Percentiles rank a stretch among this genome's conserved stretches.
phyloP scores from a whole-genome alignment of 2,888 invertebrate genomes.

The Papilio gigon region DNA sequence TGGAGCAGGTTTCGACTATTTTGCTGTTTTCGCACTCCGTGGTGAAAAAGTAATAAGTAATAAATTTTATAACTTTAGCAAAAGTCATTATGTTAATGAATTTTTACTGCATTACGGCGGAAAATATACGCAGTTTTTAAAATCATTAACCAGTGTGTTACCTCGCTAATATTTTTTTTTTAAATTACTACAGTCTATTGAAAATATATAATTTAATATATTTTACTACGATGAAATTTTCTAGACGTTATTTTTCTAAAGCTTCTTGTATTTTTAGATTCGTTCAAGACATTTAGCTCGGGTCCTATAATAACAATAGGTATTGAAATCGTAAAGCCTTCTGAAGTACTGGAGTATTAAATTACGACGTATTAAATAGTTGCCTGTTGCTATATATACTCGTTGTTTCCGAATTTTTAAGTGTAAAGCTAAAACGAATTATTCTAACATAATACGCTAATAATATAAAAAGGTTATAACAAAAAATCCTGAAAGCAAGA shows the following conservation, averaged over 20 bases:
- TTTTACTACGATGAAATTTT: neutral
- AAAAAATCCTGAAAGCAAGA: no score
- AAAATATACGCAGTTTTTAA: neutral
- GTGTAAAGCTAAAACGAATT: neutral
- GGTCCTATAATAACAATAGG: constrained; percentile 16
- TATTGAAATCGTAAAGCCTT: constrained; percentile 1
- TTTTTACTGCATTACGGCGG: neutral
- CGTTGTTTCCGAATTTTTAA: neutral
- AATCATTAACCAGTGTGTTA: neutral
- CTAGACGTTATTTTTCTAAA: neutral
- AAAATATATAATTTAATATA: neutral
- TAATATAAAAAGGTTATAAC: no score
- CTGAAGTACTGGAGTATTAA: neutral
- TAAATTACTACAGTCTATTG: neutral
- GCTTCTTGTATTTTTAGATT: neutral
- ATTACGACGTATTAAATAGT: neutral
- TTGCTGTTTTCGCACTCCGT: neutral
- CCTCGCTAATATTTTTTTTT: neutral
- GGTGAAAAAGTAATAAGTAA: neutral
- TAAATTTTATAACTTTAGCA: constrained; percentile 2
- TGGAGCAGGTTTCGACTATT: neutral
- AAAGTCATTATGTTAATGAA: constrained; percentile 6
- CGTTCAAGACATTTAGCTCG: neutral
- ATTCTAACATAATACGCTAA: neutral
- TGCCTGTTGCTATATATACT: neutral